Base-by-base conservation (phyloP, 2,113 vertebrate genomes). In the Alethe castanea region DNA sequence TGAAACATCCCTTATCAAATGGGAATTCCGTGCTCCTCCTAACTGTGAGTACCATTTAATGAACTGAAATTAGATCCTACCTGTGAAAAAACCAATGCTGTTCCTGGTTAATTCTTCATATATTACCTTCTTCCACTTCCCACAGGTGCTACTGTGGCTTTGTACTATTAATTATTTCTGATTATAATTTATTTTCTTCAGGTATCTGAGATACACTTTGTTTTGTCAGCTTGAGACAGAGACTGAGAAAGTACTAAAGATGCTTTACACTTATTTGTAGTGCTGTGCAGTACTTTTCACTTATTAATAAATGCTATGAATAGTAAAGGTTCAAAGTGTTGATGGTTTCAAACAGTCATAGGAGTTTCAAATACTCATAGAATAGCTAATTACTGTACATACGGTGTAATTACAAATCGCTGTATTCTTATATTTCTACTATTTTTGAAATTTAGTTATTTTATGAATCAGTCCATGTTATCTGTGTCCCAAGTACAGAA, bases 241-340 rank as follows among this genome's bases (percentile, higher is more conserved):
- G 29, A 67, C 14, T 87, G 14, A 71, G 50, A 89, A 91, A 81
- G 12, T 29, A 70, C 5, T 70, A 22, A 65, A 72, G 31, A 50
- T 35, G 38, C 8, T 66, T 81, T 69, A 11, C 26, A 47, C 17
- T 82, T 89, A 60, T 80, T 80, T 91, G 33, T 56, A 72, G 70
- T 80, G 35, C 33, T 57, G 52, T 76, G 42, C 52, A 44, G 45
- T 76, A 69, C 20, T 89, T 69, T 50, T 44, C 47, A 64, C 25
- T 69, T 90, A 40, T 47, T 82, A 71, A 14, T 72, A 85, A 93
- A 81, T 52, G 15, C 42, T 91, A 18, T 44, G 87, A 87, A 70
- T 36, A 77, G 14, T 45, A 59, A 50, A 86, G 6, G 5, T 78
- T 86, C 54, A 44, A 93, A 86, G 20, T 48, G 33, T 56, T 93